These are phyloP conservation scores for Dimorphilus gyrociliatus DNA, from an alignment of 2,888 invertebrate genomes.

Conservation along the genomic window DNA sequence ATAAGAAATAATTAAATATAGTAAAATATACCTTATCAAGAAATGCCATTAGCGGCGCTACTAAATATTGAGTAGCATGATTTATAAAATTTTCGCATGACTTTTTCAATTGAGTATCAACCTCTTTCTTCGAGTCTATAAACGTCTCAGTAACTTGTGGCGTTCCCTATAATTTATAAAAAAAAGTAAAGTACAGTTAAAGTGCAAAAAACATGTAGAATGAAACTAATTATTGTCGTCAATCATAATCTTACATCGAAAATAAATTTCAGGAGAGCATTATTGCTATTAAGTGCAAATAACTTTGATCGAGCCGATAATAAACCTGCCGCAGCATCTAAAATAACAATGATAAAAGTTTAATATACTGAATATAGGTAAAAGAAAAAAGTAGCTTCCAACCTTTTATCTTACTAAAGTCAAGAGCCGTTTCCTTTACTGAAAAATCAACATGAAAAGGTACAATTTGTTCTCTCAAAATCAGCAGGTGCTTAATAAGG, in stretches of 20 bases:
- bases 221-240: too few relatives aligned
- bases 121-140: slow-evolving; percentile 84
- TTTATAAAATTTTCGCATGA: slow-evolving; percentile 76
- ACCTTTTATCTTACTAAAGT: slow-evolving; percentile 80
- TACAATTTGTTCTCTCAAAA: slow-evolving; percentile 89
- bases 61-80: slow-evolving; percentile 55
- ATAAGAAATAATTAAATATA: slow-evolving; percentile 3
- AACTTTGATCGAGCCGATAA: slow-evolving; percentile 58
- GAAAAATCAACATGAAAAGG: slow-evolving; percentile 71
- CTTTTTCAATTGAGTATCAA: slow-evolving; percentile 74
- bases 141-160: slow-evolving; percentile 80
- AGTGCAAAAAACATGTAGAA: too few relatives aligned
- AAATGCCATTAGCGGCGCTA: slow-evolving; percentile 56
- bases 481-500: slow-evolving; percentile 88
- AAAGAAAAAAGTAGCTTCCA: slow-evolving; percentile 5
- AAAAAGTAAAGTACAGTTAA: neutral
- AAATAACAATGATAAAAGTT: too few relatives aligned
- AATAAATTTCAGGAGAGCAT: slow-evolving; percentile 73
- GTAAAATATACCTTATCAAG: slow-evolving; percentile 51
- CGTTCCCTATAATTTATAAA: slow-evolving; percentile 61
- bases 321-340: slow-evolving; percentile 42
- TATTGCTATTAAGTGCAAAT: slow-evolving; percentile 69
- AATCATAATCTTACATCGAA: slow-evolving; percentile 33
- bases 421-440: slow-evolving; percentile 75
- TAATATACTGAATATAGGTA: slow-evolving; percentile 7